Evolutionary conservation across 2,797 vertebrate species (phyloP), one percentile per base, ranked within the genome.

Genomic region (Dallia pectoralis): DNA sequence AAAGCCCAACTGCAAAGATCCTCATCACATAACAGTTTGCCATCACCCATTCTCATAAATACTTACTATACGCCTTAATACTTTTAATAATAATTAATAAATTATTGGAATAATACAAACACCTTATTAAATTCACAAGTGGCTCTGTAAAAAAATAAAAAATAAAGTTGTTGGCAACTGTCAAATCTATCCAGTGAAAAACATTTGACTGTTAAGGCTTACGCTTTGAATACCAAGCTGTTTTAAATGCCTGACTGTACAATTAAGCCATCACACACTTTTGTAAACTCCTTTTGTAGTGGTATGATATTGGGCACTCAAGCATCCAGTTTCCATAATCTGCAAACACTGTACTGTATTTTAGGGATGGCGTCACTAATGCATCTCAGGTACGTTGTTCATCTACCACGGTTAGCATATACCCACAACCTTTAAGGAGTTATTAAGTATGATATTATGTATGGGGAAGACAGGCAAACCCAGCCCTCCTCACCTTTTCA

Each of bases 131-230:
- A 72, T 74, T 75, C 75, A 69, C 51, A 48, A 70, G 61, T 68
- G 67, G 67, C n/a, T n/a, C 70, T 67, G 66, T 44, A 49, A 72
- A 67, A 76, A 27, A 70, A 72, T 29, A 49, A 72, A 67, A 76
- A 27, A 70, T 70, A 30, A 40, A 71, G 79, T 87, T 89, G 1
- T 86, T 90, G 87, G 82, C 85, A 89, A 87, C 83, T 82, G 77
- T 79, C 32, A 78, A 83, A 86, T 73, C 59, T 73, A 64, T 86
- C 83, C 83, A 86, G 76, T 84, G 79, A 81, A 85, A 87, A 49
- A 69, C n/a, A 65, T 65, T 67, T 77, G 40, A 74, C 81, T 75
- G 72, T 76, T 78, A 67, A 79, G 75, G 71, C 68, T 75, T 36
- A 75, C 80, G 64, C 84, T 88, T 87, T 86, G 83, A 83, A 82